Conservation (phyloP, 1,140 invertebrate species). For the Drosophila willistoni region DNA sequence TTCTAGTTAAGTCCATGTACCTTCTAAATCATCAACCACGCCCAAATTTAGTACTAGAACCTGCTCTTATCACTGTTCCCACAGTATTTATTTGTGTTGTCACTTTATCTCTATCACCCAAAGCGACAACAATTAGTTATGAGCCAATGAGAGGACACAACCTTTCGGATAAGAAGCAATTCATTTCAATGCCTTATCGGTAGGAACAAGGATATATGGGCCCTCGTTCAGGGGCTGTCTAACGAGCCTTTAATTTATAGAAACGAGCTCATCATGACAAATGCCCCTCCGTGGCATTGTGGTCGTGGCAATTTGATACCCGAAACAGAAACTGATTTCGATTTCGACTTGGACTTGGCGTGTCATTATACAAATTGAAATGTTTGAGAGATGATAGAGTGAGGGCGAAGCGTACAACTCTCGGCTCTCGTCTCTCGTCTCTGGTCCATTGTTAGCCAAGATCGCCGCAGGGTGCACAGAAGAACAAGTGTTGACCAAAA, state of each 20-base stretch:
- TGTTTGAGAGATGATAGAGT: constrained; percentile 52
- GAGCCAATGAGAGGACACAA: constrained; percentile 42
- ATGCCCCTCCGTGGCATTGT: constrained; percentile 34
- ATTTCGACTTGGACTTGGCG: background rate
- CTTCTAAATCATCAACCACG: no score
- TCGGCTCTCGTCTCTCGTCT: background rate
- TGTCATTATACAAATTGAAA: constrained; percentile 71
- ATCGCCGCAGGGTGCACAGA: constrained; percentile 53
- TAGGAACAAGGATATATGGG: constrained; percentile 32
- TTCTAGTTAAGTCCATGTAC: no score
- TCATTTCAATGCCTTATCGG: constrained; percentile 51
- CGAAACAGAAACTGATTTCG: constrained; percentile 16
- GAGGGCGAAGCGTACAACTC: background rate
- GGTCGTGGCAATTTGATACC: constrained; percentile 67
- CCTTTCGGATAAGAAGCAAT: constrained; percentile 32
- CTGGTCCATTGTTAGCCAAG: constrained; percentile 52
- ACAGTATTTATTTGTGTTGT: constrained; percentile 11
- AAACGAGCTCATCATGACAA: constrained; percentile 57
- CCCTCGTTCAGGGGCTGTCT: constrained; percentile 38
- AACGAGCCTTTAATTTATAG: constrained; percentile 77
- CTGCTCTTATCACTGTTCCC: constrained; percentile 33
- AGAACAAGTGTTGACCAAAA: constrained; percentile 68
- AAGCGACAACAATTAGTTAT: constrained; percentile 65
- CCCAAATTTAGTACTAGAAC: background rate
- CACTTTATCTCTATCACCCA: constrained; percentile 27